Evolutionary conservation across 2,797 vertebrate species (phyloP), one percentile per base, ranked within the genome.

Genomic region (Hydrophis major): DNA sequence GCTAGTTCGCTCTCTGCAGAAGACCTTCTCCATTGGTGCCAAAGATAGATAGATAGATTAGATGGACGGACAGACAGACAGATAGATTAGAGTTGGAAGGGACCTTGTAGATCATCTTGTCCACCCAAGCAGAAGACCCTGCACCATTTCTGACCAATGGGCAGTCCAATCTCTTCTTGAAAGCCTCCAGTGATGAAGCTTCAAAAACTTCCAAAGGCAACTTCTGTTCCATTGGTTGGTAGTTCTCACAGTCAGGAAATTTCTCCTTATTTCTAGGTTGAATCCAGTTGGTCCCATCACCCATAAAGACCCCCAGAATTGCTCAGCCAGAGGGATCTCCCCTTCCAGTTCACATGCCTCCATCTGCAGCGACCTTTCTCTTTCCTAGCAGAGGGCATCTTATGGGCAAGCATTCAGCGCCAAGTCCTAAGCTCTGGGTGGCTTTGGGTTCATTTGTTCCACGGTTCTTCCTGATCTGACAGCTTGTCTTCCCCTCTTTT

Each of bases 361-460:
- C 55, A 22, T 88, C 4, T 8, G 12, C 13, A 60, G 2, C 50
- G 1, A 12, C 16, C 55, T 25, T 69, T 87, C 53, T n/a, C 1
- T 55, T 55, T 20, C 57, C 60, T 6, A 88, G 20, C 93, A 89
- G 55, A 0, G 0, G 92, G 66, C 78, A 93, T 69, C 59, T 91
- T 91, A 92, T 3, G 87, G 92, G 90, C 93, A 16, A 94, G 57
- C 91, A 89, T 97, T 96, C 96, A 94, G 94, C 96, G 95, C 93
- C 95, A 28, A 96, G 95, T 94, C 95, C 89, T 92, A 90, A 83
- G 96, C 97, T 12, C 61, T 93, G 94, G 96, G 92, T 93, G 90
- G 25, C 2, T 92, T 88, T 60, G 94, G 97, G 98, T 98, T 99
- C 98, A 98, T 98, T 99, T 99, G 98, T 98, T 98, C 96, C 94